phyloP scores from a whole-genome alignment of 2,113 vertebrate species.

The Loxodonta africana region DNA sequence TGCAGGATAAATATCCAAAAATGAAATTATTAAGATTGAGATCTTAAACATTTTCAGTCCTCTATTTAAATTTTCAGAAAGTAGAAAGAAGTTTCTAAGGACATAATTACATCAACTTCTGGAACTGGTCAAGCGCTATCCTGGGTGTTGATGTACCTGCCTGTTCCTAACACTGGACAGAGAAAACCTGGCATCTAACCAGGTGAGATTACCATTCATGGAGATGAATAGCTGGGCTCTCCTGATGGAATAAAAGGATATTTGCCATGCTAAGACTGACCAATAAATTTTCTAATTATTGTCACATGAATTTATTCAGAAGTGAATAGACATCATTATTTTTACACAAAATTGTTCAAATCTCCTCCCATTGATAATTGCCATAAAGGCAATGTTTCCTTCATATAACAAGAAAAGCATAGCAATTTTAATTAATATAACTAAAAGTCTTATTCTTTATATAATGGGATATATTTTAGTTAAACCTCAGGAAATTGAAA shows the following conservation, averaged over 20 bases:
- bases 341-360: neutral
- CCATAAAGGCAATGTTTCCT: neutral
- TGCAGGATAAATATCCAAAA: neutral
- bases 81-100: neutral
- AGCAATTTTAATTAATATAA: neutral
- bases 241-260: neutral
- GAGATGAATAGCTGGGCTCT: neutral
- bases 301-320: neutral
- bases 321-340: neutral
- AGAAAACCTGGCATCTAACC: neutral
- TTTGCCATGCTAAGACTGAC: neutral
- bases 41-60: neutral
- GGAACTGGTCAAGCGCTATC: neutral
- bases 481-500: constrained; percentile 41
- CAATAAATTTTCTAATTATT: neutral
- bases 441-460: neutral
- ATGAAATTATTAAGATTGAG: neutral
- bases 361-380: neutral
- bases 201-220: neutral
- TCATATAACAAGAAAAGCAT: constrained; percentile 33
- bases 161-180: neutral
- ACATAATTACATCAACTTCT: neutral
- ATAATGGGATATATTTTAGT: constrained; percentile 12
- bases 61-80: neutral
- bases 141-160: neutral